Evolutionary conservation across 1,140 invertebrate genomes (phyloP).

Genomic region (Lepeophtheirus salmonis): DNA sequence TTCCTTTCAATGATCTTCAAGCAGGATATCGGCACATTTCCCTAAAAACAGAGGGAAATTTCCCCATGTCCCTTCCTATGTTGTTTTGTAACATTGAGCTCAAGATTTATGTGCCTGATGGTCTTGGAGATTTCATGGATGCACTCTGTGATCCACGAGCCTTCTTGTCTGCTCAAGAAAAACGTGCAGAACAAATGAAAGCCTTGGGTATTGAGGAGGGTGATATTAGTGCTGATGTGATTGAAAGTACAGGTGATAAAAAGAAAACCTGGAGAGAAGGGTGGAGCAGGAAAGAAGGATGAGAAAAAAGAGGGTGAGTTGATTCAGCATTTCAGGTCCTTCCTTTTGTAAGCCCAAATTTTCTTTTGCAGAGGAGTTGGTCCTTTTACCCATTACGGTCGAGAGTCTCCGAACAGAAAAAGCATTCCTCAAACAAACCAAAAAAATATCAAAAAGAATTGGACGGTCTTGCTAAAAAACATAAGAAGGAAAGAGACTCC

Average conservation of each 20-base stretch:
- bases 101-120: slow-evolving; percentile 98
- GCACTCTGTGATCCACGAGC: slow-evolving; percentile 86
- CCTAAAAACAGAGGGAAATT: slow-evolving; percentile 90
- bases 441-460: slow-evolving; percentile 91
- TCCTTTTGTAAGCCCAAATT: too few species aligned
- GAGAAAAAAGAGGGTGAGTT: slow-evolving; percentile 39
- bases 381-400: slow-evolving; percentile 77
- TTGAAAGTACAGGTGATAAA: slow-evolving; percentile 27
- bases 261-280: slow-evolving; percentile 24
- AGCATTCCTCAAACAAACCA: slow-evolving; percentile 74
- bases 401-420: slow-evolving; percentile 79
- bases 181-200: slow-evolving; percentile 74
- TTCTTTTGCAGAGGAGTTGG: slow-evolving; percentile 36
- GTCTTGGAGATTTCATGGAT: slow-evolving; percentile 95
- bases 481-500: slow-evolving; percentile 72
- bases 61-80: slow-evolving; percentile 95
- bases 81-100: slow-evolving; percentile 96
- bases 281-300: slow-evolving; percentile 39
- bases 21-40: slow-evolving; percentile 95
- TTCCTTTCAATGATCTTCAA: slow-evolving; percentile 91
- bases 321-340: too few species aligned
- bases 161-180: slow-evolving; percentile 69
- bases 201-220: slow-evolving; percentile 77
- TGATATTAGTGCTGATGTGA: slow-evolving; percentile 36
- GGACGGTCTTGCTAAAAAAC: slow-evolving; percentile 72